Conservation (phyloP, 2,113 vertebrate species). For the Centropristis striata region DNA sequence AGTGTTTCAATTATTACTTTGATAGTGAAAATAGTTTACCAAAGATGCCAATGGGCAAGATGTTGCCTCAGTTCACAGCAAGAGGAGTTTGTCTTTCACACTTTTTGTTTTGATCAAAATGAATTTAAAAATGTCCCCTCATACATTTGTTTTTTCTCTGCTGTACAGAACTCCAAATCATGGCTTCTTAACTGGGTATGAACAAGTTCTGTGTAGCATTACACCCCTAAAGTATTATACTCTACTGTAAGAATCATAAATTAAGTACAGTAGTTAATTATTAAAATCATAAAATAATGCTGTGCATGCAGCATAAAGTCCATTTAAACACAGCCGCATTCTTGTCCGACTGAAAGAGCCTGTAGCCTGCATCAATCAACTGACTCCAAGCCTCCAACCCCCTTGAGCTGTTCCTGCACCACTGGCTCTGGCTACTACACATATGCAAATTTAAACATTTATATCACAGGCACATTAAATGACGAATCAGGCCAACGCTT, state of each 20-base stretch:
- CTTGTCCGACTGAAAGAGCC: neutral
- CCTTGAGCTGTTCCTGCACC: neutral
- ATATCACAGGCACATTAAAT: neutral
- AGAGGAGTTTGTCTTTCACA: too few relatives aligned
- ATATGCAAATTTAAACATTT: neutral
- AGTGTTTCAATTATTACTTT: too few relatives aligned
- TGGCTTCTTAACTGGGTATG: too few relatives aligned
- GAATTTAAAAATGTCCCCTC: too few relatives aligned
- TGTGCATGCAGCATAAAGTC: neutral
- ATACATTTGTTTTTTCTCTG: too few relatives aligned
- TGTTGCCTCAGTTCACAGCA: too few relatives aligned
- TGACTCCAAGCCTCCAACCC: neutral
- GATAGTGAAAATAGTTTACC: too few relatives aligned
- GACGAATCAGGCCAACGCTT: neutral
- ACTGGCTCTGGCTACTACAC: neutral
- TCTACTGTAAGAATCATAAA: conserved; percentile 15
- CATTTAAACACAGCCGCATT: neutral
- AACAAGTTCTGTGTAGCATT: too few relatives aligned
- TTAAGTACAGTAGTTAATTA: conserved; percentile 12
- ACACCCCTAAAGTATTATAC: neutral
- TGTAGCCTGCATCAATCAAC: neutral
- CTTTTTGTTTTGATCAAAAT: too few relatives aligned
- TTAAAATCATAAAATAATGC: conserved; percentile 16
- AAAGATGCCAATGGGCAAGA: too few relatives aligned
- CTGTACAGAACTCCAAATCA: too few relatives aligned